These are phyloP conservation scores for Rhagonycha lutea DNA, from an alignment of 2,888 invertebrate species.

Conservation along the genomic window DNA sequence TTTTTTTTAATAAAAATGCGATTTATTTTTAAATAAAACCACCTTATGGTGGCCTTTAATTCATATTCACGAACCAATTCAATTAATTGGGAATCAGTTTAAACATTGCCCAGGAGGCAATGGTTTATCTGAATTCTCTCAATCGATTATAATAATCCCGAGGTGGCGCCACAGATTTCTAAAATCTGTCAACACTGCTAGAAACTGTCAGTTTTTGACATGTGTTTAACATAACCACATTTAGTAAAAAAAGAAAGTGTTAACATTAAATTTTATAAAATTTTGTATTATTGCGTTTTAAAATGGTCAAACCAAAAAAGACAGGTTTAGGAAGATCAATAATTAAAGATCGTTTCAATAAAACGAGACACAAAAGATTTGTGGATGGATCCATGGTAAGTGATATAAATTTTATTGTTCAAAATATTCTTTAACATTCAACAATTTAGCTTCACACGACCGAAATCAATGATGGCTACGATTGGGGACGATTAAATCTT, in stretches of 20 bases:
- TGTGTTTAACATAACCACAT: not conserved
- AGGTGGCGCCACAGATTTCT: too few relatives aligned
- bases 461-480: constrained; percentile 87
- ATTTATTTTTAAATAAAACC: too few relatives aligned
- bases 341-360: constrained; percentile 76
- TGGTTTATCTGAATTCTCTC: too few relatives aligned
- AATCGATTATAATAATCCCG: too few relatives aligned
- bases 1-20: too few relatives aligned
- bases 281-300: constrained; percentile 11
- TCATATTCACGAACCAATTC: too few relatives aligned
- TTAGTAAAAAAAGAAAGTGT: not conserved
- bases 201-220: not conserved
- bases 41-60: too few relatives aligned
- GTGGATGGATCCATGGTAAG: constrained; percentile 76
- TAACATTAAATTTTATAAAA: not conserved
- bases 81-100: too few relatives aligned
- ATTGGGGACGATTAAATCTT: constrained; percentile 88
- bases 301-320: constrained; percentile 78
- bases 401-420: not conserved
- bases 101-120: too few relatives aligned
- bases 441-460: constrained; percentile 75
- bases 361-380: constrained; percentile 64
- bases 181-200: too few relatives aligned
- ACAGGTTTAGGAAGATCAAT: constrained; percentile 69
- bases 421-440: constrained; percentile 6